Evolutionary conservation across 2,888 invertebrate genomes (phyloP).

Genomic region (Candidula unifasciata): DNA sequence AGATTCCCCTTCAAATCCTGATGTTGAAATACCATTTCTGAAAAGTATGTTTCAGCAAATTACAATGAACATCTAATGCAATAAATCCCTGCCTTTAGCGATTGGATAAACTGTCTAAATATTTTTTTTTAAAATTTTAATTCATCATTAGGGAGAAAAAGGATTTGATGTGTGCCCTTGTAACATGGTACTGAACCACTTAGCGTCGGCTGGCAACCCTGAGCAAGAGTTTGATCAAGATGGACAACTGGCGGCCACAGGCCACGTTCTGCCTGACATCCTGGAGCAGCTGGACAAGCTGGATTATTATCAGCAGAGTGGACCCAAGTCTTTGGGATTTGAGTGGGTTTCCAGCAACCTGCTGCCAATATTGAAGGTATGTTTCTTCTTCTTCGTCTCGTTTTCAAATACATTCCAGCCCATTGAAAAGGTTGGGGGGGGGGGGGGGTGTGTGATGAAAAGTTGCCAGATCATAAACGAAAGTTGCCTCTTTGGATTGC

Average conservation of each 20-base stretch:
- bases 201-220: constrained; percentile 60
- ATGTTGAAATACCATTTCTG: no score
- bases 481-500: no score
- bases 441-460: no score
- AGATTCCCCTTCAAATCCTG: no score
- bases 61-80: no score
- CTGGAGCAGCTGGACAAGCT: constrained; percentile 64
- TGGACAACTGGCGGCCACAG: constrained; percentile 66
- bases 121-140: not conserved
- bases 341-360: constrained; percentile 70
- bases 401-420: no score
- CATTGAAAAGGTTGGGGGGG: no score
- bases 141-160: constrained; percentile 11
- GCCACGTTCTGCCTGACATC: constrained; percentile 61
- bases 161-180: constrained; percentile 73
- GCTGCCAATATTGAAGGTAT: constrained; percentile 69
- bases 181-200: constrained; percentile 70
- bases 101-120: no score
- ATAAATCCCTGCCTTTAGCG: no score
- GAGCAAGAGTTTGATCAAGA: constrained; percentile 64
- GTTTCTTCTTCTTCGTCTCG: constrained; percentile 46
- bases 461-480: no score
- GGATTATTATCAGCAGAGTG: constrained; percentile 64
- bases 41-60: no score
- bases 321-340: constrained; percentile 72